Percentiles rank a stretch among this genome's conserved stretches.
Conservation (phyloP, 2,888 invertebrate genomes). For the Drosophila emarginata region DNA sequence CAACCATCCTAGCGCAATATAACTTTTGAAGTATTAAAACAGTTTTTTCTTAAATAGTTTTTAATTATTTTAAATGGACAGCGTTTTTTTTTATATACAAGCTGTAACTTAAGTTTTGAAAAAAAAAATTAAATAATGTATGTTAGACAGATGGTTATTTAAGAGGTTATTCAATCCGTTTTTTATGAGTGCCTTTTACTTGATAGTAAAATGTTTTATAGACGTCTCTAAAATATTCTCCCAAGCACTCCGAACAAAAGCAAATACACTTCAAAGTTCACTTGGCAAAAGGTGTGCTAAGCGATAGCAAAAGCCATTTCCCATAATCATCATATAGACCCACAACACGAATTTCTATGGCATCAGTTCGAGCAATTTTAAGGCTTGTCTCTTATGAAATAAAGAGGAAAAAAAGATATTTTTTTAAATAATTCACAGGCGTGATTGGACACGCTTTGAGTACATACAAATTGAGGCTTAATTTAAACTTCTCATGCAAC, state of each 20-base stretch:
- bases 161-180: background rate
- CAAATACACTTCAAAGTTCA: constrained; percentile 43
- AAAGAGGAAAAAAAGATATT: constrained; percentile 34
- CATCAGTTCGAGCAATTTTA: constrained; percentile 46
- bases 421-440: constrained; percentile 53
- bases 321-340: constrained; percentile 51
- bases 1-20: no score
- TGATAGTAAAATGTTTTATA: constrained; percentile 20
- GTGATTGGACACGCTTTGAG: constrained; percentile 56
- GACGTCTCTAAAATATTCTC: constrained; percentile 41
- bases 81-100: no score
- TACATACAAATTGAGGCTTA: constrained; percentile 29
- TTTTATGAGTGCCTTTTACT: constrained; percentile 7
- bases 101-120: no score
- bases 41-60: no score
- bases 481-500: constrained; percentile 49
- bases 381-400: constrained; percentile 56
- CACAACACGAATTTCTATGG: constrained; percentile 51
- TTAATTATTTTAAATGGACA: no score
- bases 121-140: no score
- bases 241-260: constrained; percentile 34
- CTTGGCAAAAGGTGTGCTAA: constrained; percentile 44
- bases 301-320: constrained; percentile 54
- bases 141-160: background rate
- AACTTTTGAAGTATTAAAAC: no score